Percentiles rank a stretch among this genome's conserved stretches.
These are phyloP conservation scores for Bos indicus DNA, from an alignment of 2,113 vertebrate species.

Conservation along the genomic window DNA sequence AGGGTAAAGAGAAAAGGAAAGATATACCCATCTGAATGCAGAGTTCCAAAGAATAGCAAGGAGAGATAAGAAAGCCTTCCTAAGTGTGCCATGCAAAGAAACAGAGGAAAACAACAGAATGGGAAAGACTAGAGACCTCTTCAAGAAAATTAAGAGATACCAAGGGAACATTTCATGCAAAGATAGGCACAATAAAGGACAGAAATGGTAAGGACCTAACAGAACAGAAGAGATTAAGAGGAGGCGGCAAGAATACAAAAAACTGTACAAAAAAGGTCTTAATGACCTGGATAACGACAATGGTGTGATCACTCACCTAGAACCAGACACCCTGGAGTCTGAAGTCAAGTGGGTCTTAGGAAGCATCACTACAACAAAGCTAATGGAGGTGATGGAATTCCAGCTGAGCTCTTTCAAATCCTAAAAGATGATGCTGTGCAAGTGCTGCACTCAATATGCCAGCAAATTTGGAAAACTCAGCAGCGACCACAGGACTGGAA, in stretches of 20 bases:
- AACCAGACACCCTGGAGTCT: background rate
- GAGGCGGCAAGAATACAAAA: background rate
- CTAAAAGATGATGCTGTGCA: background rate
- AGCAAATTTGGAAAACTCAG: background rate
- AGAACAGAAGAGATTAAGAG: background rate
- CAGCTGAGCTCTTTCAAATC: background rate
- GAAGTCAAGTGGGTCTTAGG: background rate
- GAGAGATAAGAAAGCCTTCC: background rate
- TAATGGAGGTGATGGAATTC: background rate
- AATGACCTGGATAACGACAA: background rate
- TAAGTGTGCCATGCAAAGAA: background rate
- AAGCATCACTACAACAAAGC: background rate
- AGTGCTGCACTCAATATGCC: background rate
- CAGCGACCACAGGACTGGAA: background rate
- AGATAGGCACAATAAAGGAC: background rate
- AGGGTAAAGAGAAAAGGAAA: background rate
- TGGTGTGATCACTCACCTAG: background rate
- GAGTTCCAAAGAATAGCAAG: background rate
- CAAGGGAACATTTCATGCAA: background rate
- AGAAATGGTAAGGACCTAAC: background rate
- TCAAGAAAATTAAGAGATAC: background rate
- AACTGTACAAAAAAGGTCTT: background rate
- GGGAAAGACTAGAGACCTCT: background rate
- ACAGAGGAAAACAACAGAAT: background rate
- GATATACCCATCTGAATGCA: background rate